Conservation (phyloP, 2,797 vertebrate genomes). For the Pantherophis alleghaniensis region DNA sequence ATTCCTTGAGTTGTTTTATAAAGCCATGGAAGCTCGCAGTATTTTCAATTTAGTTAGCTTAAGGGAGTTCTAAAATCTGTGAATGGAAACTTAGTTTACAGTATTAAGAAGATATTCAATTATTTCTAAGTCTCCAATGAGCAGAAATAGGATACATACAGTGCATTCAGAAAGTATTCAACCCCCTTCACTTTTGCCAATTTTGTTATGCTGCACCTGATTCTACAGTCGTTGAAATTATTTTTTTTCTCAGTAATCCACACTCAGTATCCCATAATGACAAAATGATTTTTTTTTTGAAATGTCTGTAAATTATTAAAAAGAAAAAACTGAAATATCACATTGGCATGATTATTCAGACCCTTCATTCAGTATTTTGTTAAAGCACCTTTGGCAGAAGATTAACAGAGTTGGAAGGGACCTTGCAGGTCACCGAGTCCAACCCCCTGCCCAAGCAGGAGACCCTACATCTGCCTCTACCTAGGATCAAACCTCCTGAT, state of each 20-base stretch:
- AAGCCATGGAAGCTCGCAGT: neutral
- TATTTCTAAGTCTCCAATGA: neutral
- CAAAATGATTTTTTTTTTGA: neutral
- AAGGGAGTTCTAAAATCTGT: neutral
- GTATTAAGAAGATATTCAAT: constrained; percentile 13
- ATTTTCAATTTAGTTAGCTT: neutral
- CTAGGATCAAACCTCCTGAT: too few species aligned
- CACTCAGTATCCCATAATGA: neutral
- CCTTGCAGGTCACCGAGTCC: too few species aligned
- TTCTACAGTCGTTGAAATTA: neutral
- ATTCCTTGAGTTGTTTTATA: constrained; percentile 7
- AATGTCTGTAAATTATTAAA: neutral
- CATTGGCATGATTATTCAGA: neutral
- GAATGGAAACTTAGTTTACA: neutral
- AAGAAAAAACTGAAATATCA: neutral
- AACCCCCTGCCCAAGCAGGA: too few species aligned
- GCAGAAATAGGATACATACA: neutral
- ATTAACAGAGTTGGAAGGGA: too few species aligned
- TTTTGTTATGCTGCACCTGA: neutral
- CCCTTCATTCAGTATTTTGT: neutral
- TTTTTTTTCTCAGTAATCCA: neutral
- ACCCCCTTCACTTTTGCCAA: neutral
- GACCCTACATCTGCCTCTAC: too few species aligned
- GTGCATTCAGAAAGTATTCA: neutral
- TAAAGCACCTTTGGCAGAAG: neutral